A percentile compares a stretch with the other conserved stretches of the same genome.
phyloP scores from a whole-genome alignment of 2,888 invertebrate species.

The Clepsis dumicolana region DNA sequence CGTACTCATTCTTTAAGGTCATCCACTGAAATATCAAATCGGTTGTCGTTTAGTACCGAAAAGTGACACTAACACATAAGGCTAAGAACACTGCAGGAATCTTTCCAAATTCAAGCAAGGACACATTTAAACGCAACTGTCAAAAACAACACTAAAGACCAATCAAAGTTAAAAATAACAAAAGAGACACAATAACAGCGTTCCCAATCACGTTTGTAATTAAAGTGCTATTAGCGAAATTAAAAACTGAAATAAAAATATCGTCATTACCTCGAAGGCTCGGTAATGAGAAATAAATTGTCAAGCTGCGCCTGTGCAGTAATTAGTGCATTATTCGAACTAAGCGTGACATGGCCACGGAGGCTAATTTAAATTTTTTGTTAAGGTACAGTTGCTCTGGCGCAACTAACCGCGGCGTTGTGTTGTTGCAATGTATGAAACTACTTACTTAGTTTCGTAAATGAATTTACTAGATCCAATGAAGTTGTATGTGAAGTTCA shows the following conservation, averaged over 20 bases:
- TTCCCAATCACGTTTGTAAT: constrained; percentile 61
- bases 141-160: not conserved
- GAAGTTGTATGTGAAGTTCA: too few species aligned
- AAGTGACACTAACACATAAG: too few species aligned
- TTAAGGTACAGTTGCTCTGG: constrained; percentile 57
- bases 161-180: constrained; percentile 2
- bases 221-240: constrained; percentile 85
- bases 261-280: constrained; percentile 62
- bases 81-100: too few species aligned
- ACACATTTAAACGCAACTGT: not conserved
- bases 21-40: too few species aligned
- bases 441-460: too few species aligned
- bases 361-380: constrained; percentile 59
- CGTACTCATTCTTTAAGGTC: too few species aligned
- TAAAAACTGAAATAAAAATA: constrained; percentile 79
- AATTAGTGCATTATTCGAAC: constrained; percentile 76
- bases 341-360: constrained; percentile 70
- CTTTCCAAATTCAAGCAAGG: not conserved
- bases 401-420: not conserved
- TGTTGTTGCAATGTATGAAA: not conserved
- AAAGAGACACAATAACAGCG: constrained; percentile 21
- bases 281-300: constrained; percentile 85
- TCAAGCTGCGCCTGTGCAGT: constrained; percentile 63
- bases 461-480: too few species aligned
- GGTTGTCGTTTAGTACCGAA: too few species aligned